Conservation (phyloP, 2,888 invertebrate genomes). For the Drosophila emarginata region DNA sequence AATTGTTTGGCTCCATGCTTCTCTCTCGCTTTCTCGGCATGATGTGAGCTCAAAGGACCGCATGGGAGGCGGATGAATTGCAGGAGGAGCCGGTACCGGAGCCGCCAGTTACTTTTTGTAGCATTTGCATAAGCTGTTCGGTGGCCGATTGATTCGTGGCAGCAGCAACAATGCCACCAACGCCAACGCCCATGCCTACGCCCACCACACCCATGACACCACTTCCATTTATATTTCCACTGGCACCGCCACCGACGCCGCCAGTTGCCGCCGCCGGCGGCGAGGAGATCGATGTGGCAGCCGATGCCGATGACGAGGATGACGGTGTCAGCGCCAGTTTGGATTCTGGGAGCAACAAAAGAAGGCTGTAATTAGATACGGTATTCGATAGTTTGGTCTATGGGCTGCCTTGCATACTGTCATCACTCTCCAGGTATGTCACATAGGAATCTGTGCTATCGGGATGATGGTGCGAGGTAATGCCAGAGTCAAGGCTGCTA, state of each 20-base stretch:
- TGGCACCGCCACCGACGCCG: constrained; percentile 42
- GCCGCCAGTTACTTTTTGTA: constrained; percentile 79
- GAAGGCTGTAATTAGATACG: constrained; percentile 82
- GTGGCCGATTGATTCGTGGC: constrained; percentile 77
- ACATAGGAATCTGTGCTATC: constrained; percentile 94
- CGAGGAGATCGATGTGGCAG: constrained; percentile 77
- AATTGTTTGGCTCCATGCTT: constrained; percentile 40
- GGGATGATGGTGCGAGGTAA: constrained; percentile 87
- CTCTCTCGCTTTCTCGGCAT: constrained; percentile 12
- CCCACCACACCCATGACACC: constrained; percentile 59
- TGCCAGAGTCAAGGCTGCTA: constrained; percentile 83
- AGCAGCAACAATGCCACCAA: constrained; percentile 23
- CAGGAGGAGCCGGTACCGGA: constrained; percentile 18
- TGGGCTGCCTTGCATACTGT: constrained; percentile 89
- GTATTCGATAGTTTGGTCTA: constrained; percentile 82
- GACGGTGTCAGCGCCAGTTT: constrained; percentile 81
- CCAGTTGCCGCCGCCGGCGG: constrained; percentile 67
- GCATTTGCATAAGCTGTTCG: constrained; percentile 81
- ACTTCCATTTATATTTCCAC: constrained; percentile 32
- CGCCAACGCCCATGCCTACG: constrained; percentile 45
- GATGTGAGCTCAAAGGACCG: constrained; percentile 47
- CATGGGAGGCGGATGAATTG: constrained; percentile 57
- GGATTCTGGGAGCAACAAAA: constrained; percentile 82
- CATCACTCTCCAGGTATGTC: constrained; percentile 95
- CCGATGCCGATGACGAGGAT: constrained; percentile 74